Evolutionary conservation across 2,113 vertebrate species (phyloP).

Genomic region (Pelvicachromis taeniatus): DNA sequence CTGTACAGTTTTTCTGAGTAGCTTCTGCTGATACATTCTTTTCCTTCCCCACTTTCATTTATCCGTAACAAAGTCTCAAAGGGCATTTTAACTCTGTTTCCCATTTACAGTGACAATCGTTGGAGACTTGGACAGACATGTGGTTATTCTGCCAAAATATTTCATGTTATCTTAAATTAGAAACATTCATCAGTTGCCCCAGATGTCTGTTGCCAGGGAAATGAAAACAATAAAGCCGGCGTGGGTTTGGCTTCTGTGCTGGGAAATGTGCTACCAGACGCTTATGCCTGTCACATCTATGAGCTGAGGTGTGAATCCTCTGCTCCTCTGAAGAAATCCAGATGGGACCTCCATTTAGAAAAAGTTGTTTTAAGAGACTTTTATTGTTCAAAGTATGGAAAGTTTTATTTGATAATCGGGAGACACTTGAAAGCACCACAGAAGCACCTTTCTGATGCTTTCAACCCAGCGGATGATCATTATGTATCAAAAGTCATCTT

Average conservation of each 20-base stretch:
- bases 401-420: not conserved
- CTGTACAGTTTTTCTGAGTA: not conserved
- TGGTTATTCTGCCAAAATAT: slow-evolving; percentile 21
- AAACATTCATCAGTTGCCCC: not conserved
- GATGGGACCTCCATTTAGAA: not conserved
- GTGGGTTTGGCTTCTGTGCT: not conserved
- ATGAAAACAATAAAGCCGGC: not conserved
- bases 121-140: slow-evolving; percentile 7
- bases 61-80: not conserved
- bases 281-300: not conserved
- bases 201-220: slow-evolving; percentile 20
- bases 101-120: slow-evolving; percentile 24
- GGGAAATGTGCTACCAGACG: slow-evolving; percentile 16
- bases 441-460: not conserved
- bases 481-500: not conserved
- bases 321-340: slow-evolving; percentile 10
- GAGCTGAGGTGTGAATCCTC: slow-evolving; percentile 19
- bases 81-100: slow-evolving; percentile 2
- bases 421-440: not conserved
- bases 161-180: slow-evolving; percentile 11
- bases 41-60: not conserved
- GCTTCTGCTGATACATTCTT: not conserved
- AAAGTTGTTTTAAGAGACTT: not conserved
- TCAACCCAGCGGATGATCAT: not conserved
- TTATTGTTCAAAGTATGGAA: not conserved